These are phyloP conservation scores for Podilymbus podiceps DNA, from an alignment of 2,113 vertebrate species.

Conservation along the genomic window DNA sequence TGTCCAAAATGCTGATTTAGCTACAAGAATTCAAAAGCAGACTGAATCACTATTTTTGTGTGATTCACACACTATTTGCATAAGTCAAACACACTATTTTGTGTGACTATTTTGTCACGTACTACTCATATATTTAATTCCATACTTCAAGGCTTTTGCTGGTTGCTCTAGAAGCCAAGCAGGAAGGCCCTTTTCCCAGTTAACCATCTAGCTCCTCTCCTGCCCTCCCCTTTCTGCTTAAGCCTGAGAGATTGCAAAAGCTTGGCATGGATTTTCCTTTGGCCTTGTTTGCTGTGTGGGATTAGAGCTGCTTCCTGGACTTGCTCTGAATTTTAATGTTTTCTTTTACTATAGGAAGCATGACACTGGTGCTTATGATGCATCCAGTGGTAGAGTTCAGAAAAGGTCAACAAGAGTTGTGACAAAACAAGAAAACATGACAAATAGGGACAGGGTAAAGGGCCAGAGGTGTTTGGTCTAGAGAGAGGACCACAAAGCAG, in stretches of 20 bases:
- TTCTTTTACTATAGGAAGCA: not conserved
- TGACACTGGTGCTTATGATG: not conserved
- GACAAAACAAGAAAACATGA: not conserved
- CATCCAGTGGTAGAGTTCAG: not conserved
- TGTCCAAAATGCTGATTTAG: not conserved
- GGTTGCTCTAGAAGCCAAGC: not conserved
- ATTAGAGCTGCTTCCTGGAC: not conserved
- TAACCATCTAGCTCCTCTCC: not conserved
- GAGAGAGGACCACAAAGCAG: not conserved
- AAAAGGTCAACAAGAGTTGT: not conserved
- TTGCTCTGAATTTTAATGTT: not conserved
- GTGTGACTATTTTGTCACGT: not conserved
- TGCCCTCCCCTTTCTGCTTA: not conserved
- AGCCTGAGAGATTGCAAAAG: not conserved
- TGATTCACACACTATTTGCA: too few relatives aligned
- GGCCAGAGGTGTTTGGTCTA: not conserved
- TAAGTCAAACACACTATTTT: too few relatives aligned
- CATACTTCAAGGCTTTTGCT: not conserved
- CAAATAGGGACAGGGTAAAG: not conserved
- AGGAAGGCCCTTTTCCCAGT: not conserved
- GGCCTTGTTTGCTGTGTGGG: not conserved
- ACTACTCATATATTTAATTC: not conserved
- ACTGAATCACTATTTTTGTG: not conserved
- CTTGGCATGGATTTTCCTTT: not conserved
- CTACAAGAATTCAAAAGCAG: not conserved